Percentiles rank a stretch among this genome's conserved stretches.
phyloP scores from a whole-genome alignment of 2,113 vertebrate genomes.

The Arizona elegans region DNA sequence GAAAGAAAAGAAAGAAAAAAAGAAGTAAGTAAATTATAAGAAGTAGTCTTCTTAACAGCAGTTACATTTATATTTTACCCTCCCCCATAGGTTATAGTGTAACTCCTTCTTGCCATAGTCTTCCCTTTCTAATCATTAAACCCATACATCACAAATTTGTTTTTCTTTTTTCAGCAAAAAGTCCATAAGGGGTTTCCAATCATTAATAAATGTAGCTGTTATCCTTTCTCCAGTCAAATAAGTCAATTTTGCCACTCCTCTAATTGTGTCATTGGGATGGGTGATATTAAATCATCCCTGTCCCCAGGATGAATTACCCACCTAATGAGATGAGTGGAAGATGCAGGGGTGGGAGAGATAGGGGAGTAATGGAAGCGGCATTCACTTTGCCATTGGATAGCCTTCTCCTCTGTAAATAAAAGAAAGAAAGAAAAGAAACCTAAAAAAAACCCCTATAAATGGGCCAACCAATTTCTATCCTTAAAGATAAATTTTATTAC shows the following conservation, averaged over 20 bases:
- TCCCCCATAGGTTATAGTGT: background rate
- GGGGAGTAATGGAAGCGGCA: background rate
- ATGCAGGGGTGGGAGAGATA: background rate
- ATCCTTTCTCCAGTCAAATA: background rate
- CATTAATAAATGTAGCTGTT: background rate
- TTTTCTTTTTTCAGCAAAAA: background rate
- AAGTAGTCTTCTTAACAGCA: background rate
- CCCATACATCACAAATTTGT: background rate
- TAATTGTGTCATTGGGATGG: background rate
- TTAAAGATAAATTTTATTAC: background rate
- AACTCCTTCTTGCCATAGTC: background rate
- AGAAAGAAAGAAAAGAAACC: background rate
- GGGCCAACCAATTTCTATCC: background rate
- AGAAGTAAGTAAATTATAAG: background rate
- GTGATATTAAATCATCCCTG: background rate
- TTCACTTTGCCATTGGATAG: background rate
- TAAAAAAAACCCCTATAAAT: background rate
- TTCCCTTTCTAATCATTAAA: background rate
- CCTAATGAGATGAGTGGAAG: background rate
- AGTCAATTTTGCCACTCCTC: background rate
- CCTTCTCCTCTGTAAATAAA: background rate
- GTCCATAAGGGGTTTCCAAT: background rate
- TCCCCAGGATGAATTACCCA: background rate
- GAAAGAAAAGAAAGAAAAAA: background rate
- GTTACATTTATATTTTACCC: background rate